Base-by-base conservation (phyloP, 1,140 invertebrate genomes). In the Bradysia coprophila region DNA sequence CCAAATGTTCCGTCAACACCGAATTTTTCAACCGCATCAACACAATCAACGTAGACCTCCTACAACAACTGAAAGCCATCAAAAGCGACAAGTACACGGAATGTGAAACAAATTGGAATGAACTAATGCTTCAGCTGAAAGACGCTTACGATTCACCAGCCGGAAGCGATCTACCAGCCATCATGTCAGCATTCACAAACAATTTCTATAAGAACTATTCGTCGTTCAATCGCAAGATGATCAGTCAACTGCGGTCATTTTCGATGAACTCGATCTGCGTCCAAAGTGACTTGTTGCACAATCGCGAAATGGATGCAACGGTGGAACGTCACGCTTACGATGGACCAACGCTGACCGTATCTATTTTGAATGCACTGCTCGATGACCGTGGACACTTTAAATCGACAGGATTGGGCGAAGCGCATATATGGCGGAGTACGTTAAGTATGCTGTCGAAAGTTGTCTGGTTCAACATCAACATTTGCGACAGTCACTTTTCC, bases 391-490 rank as follows among this genome's bases (percentile, higher is more conserved):
- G 40, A 11, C 3, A 31, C n/a, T 42, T 57, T 15, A 45, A 51
- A 19, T 42, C 53, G 10, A 53, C 57, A 13, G 53, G 54, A 1
- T 40, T 60, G 0, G 54, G 43, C 22, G 48, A 59, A 23, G 19
- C 59, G 41, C 45, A 48, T 18, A 42, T 45, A 2, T 60, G 57
- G 57, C 48, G 51, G 9, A 32, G 39, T 2, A 42, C 50, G 0
- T 33, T 60, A 33, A 45, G 47, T 13, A 36, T 57, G 15, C 2
- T 22, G 3, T 21, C 20, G 2, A 10, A 39, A 23, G 11, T 39
- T 6, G 19, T 39, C 3, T 39, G 38, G 38, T 22, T 15, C n/a
- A 39, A 39, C 23, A 21, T 39, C 4, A 22, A 39, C 3, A 39
- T 21, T 9, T 21, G 22, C 11, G 10, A 23, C 11, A 21, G 23